Evolutionary conservation across 2,888 invertebrate species (phyloP).

Genomic region (Drosophila ustulata): DNA sequence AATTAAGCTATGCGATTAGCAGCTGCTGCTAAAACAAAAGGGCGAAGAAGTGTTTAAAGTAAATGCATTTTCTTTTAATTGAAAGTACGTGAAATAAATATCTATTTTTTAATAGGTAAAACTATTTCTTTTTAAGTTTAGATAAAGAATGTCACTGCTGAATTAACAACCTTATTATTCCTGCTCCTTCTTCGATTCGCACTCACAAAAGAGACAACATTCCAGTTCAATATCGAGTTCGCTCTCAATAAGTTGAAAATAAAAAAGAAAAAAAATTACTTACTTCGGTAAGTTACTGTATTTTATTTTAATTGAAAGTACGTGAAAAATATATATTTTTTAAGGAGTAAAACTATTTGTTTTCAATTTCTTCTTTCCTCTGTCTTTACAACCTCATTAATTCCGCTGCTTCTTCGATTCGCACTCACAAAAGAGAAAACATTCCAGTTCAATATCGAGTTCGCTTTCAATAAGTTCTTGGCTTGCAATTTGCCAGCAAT

Average conservation of each 20-base stretch:
- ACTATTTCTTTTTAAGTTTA: neutral
- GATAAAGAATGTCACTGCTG: too few relatives aligned
- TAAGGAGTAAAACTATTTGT: too few relatives aligned
- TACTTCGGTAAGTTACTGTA: too few relatives aligned
- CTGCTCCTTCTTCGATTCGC: too few relatives aligned
- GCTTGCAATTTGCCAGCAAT: conserved; percentile 68
- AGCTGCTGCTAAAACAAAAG: conserved; percentile 11
- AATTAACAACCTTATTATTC: neutral
- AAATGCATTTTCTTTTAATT: neutral
- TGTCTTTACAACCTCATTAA: neutral
- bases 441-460: neutral
- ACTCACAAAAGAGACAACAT: too few relatives aligned
- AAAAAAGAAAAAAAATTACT: too few relatives aligned
- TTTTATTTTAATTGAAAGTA: too few relatives aligned
- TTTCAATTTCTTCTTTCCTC: neutral
- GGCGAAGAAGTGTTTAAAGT: neutral
- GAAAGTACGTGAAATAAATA: too few relatives aligned
- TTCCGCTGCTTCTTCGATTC: neutral
- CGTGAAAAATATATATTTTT: too few relatives aligned
- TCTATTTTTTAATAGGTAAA: too few relatives aligned
- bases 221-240: too few relatives aligned
- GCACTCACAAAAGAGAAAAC: neutral
- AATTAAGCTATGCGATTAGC: conserved; percentile 29
- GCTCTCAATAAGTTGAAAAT: too few relatives aligned
- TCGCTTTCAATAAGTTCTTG: conserved; percentile 25